Evolutionary conservation across 2,113 vertebrate species (phyloP), one percentile per base, ranked within the genome.

Genomic region (Pseudonaja textilis): DNA sequence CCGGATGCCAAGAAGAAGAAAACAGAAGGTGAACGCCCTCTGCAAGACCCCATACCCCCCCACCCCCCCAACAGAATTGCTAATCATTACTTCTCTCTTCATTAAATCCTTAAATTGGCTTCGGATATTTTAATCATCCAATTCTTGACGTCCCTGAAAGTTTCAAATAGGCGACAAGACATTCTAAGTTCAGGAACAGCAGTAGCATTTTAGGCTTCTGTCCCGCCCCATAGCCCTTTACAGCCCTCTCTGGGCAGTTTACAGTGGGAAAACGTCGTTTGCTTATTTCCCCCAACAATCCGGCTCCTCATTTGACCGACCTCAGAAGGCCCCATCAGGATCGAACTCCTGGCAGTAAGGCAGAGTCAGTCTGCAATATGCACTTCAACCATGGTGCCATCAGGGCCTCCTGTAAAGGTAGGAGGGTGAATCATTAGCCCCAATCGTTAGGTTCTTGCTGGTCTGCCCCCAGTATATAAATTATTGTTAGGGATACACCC

Each of bases 1-100:
- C 97, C 97, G 12, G 98, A 98, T 92, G 94, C 97, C 89, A 98
- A 98, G 96, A 98, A 98, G 47, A 98, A 97, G 93, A 98, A 97
- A 93, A 94, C 91, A 0, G 92, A 96, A 4, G 97, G 98, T 0
- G 96, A 97, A 97, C 91, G 55, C 55, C 22, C 93, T 22, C 0
- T 11, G 3, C 23, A 2, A 9, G 4, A 10, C 45, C 45, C 45
- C 45, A 42, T 39, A 45, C 22, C n/a, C 23, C 16, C 34, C 34
- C 4, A 14, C 50, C 9, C 54, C 8, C 23, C 25, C 52, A 34
- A 6, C 18, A 7, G 1, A 8, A 20, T 34, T 81, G 34, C 34
- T 81, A 20, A 81, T 22, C 20, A 9, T 81, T 3, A 26, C 5
- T 34, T 18, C 20, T 7, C 34, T 25, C 23, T 8, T 20, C 20